phyloP scores from a whole-genome alignment of 2,113 vertebrate genomes.

The Pimephales promelas region DNA sequence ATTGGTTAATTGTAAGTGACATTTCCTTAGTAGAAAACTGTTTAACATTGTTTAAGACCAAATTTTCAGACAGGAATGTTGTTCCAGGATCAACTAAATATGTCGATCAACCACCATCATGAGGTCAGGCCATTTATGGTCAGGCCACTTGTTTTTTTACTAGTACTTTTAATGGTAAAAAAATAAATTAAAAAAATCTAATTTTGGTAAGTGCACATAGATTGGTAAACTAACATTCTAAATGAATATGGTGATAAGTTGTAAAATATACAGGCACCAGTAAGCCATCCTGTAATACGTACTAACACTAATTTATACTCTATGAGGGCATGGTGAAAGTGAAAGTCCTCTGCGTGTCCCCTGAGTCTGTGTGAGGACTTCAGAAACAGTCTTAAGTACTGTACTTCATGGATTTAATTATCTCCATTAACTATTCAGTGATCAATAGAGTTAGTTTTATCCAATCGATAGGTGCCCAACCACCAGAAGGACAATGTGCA shows the following conservation, averaged over 20 bases:
- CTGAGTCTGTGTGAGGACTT: constrained; percentile 39
- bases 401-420: constrained; percentile 79
- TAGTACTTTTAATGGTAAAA: neutral
- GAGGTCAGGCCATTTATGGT: too few species aligned
- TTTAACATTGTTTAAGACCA: too few species aligned
- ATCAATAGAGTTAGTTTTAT: constrained; percentile 82
- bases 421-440: constrained; percentile 83
- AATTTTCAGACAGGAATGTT: too few species aligned
- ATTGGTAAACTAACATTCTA: too few species aligned
- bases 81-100: too few species aligned
- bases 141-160: neutral
- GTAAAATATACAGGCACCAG: too few species aligned
- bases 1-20: too few species aligned
- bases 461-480: constrained; percentile 76
- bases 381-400: constrained; percentile 76
- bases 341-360: constrained; percentile 48
- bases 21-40: too few species aligned
- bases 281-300: neutral
- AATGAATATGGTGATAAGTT: too few species aligned
- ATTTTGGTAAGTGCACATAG: too few species aligned
- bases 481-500: constrained; percentile 80
- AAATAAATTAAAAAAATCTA: too few species aligned
- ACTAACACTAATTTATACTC: constrained; percentile 43
- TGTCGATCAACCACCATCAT: too few species aligned
- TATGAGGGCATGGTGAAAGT: constrained; percentile 47